A percentile compares a stretch with the other conserved stretches of the same genome.
Evolutionary conservation across 2,888 invertebrate genomes (phyloP).

Genomic region (Brassicogethes aeneus): DNA sequence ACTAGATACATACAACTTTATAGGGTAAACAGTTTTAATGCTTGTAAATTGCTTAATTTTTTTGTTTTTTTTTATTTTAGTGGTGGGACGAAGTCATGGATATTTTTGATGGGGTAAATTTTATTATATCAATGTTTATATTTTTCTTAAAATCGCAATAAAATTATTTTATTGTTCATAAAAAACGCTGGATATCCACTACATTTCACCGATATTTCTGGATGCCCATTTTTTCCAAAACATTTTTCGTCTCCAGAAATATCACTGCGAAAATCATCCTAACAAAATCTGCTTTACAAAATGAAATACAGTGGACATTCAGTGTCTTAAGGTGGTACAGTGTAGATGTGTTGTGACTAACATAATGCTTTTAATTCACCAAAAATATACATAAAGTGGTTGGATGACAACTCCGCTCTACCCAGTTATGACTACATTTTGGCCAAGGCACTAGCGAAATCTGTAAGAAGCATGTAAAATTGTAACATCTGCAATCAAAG

Average conservation of each 20-base stretch:
- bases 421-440: conserved; percentile 59
- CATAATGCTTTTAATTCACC: conserved; percentile 3
- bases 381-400: conserved; percentile 44
- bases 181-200: no score
- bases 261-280: no score
- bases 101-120: conserved; percentile 90
- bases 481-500: no score
- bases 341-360: conserved; percentile 20
- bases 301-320: no score
- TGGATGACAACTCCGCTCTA: conserved; percentile 66
- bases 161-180: no score
- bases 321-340: no score
- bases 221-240: no score
- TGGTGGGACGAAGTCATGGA: conserved; percentile 97
- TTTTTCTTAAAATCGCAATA: no score
- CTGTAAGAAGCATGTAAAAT: conserved; percentile 47
- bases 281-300: no score
- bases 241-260: no score
- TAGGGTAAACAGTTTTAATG: neutral
- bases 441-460: conserved; percentile 59
- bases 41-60: conserved; percentile 1
- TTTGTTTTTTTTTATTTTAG: conserved; percentile 56
- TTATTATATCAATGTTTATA: conserved; percentile 31
- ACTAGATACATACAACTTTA: neutral
- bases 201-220: no score